Conservation (phyloP, 2,113 vertebrate genomes). For the Stercorarius parasiticus region DNA sequence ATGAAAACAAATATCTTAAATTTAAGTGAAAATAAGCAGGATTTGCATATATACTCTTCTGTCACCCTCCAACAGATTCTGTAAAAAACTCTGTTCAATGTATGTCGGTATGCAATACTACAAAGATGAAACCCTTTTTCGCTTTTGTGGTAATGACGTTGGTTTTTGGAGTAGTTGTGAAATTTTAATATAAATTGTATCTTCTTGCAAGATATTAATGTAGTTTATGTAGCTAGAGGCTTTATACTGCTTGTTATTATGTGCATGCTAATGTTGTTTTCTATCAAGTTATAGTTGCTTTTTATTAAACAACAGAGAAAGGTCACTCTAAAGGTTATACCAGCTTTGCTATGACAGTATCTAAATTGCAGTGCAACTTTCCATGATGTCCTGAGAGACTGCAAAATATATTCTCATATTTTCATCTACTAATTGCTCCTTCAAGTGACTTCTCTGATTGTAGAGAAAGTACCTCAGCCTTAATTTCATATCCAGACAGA, state of each 20-base stretch:
- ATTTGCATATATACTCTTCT: neutral
- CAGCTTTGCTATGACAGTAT: neutral
- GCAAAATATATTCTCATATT: constrained; percentile 19
- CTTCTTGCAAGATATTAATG: neutral
- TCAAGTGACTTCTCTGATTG: neutral
- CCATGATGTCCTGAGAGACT: neutral
- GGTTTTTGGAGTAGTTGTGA: neutral
- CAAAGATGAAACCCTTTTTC: neutral
- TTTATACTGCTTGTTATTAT: constrained; percentile 21
- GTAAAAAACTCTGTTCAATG: neutral
- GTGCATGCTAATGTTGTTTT: constrained; percentile 33
- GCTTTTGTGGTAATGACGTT: neutral
- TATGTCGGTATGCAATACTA: neutral
- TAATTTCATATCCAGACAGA: neutral
- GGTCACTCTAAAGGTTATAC: constrained; percentile 21
- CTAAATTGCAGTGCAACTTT: neutral
- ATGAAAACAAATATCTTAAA: neutral
- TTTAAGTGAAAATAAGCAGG: neutral
- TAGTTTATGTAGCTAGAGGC: neutral
- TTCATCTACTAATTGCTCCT: constrained; percentile 29
- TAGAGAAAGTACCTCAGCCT: neutral
- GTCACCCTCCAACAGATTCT: neutral
- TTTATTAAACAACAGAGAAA: constrained; percentile 23
- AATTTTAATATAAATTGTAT: constrained; percentile 4
- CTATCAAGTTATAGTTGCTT: neutral